Evolutionary conservation across 2,113 vertebrate species (phyloP).

Genomic region (Albula goreensis): DNA sequence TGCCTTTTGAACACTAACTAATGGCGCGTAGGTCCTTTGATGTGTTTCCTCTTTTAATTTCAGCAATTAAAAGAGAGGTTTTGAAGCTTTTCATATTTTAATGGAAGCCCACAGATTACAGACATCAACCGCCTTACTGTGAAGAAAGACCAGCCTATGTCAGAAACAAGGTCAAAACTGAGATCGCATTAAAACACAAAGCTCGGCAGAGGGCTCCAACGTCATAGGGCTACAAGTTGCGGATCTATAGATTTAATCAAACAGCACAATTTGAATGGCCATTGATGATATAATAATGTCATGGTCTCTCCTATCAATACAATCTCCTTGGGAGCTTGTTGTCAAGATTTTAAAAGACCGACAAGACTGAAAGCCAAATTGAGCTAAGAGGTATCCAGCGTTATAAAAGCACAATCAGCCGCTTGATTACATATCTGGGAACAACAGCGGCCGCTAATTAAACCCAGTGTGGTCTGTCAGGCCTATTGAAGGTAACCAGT

Average conservation of each 20-base stretch:
- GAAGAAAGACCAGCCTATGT: conserved; percentile 32
- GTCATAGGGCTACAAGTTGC: background rate
- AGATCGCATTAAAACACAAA: background rate
- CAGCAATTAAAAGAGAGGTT: conserved; percentile 19
- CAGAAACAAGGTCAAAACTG: conserved; percentile 41
- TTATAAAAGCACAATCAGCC: too few relatives aligned
- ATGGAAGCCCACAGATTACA: conserved; percentile 27
- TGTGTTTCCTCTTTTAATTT: conserved; percentile 44
- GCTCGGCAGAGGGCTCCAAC: background rate
- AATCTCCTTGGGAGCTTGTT: background rate
- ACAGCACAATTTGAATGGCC: background rate
- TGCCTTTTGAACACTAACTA: conserved; percentile 35
- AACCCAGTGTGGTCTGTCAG: too few relatives aligned
- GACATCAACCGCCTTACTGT: conserved; percentile 26
- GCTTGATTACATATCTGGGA: too few relatives aligned
- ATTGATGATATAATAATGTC: background rate
- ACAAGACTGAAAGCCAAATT: too few relatives aligned
- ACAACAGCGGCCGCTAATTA: too few relatives aligned
- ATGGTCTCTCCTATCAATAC: background rate
- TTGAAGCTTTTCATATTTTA: conserved; percentile 43
- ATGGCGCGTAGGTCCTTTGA: conserved; percentile 38
- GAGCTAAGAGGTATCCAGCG: too few relatives aligned
- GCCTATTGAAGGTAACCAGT: too few relatives aligned
- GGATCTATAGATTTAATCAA: conserved; percentile 11
- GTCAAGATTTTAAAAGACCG: background rate